phyloP scores from a whole-genome alignment of 2,113 vertebrate genomes.

The Leiothrix lutea region DNA sequence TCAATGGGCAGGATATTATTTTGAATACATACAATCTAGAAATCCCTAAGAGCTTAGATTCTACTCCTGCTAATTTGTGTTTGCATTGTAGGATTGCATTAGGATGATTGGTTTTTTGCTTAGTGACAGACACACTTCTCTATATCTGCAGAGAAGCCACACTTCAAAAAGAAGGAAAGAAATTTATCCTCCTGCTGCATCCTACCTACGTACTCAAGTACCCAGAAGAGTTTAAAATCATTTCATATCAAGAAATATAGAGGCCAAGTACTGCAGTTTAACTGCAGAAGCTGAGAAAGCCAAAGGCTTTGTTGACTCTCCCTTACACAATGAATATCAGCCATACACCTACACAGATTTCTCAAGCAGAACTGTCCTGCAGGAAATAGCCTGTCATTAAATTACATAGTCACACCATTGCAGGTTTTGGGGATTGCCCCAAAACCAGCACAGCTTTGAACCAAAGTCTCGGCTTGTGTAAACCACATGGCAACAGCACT shows the following conservation, averaged over 20 bases:
- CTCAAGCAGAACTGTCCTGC: neutral
- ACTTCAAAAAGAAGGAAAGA: neutral
- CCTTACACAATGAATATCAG: neutral
- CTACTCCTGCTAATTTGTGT: neutral
- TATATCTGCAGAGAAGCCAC: neutral
- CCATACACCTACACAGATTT: neutral
- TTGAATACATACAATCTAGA: neutral
- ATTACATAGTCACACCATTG: neutral
- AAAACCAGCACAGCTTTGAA: neutral
- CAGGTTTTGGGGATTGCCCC: neutral
- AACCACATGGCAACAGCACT: neutral
- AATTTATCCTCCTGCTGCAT: neutral
- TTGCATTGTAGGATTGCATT: neutral
- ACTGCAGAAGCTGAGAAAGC: neutral
- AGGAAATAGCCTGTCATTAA: neutral
- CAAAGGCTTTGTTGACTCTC: neutral
- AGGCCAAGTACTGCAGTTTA: neutral
- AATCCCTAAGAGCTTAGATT: neutral
- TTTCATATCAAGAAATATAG: neutral
- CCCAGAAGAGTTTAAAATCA: neutral
- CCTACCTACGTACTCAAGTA: neutral
- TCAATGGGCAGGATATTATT: neutral
- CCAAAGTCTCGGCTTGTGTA: neutral
- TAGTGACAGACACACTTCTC: neutral
- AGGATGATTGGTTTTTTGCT: neutral